phyloP scores from a whole-genome alignment of 1,140 invertebrate genomes.

The Drosophila nasuta region DNA sequence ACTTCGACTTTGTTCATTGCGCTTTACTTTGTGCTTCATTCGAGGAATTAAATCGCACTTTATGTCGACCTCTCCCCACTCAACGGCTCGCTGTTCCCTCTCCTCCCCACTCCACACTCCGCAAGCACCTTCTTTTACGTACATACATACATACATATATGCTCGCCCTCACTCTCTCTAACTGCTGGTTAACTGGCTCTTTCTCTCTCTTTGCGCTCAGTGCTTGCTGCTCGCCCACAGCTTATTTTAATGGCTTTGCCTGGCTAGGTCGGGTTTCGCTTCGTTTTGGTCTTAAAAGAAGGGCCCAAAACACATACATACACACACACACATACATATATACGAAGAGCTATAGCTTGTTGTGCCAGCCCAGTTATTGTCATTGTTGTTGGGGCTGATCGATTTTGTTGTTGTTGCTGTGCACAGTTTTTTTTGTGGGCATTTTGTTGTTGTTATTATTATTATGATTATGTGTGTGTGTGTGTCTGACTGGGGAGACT shows the following conservation, averaged over 20 bases:
- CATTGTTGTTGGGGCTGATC: slow-evolving; percentile 47
- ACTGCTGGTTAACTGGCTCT: slow-evolving; percentile 30
- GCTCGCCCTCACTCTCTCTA: slow-evolving; percentile 31
- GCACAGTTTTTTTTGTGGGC: slow-evolving; percentile 28
- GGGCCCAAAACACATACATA: slow-evolving; percentile 56
- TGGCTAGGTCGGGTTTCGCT: slow-evolving; percentile 71
- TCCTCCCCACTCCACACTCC: not conserved
- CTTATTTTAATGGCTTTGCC: slow-evolving; percentile 70
- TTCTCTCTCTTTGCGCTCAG: slow-evolving; percentile 16
- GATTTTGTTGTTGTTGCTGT: slow-evolving; percentile 48
- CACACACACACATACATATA: slow-evolving; percentile 6
- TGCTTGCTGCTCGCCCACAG: slow-evolving; percentile 51
- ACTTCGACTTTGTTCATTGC: slow-evolving; percentile 75
- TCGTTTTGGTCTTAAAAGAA: slow-evolving; percentile 72
- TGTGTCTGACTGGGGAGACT: slow-evolving; percentile 55
- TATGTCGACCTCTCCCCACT: slow-evolving; percentile 35
- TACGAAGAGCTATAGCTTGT: slow-evolving; percentile 14
- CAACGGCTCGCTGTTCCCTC: not conserved
- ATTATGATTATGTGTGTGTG: slow-evolving; percentile 47
- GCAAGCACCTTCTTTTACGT: not conserved
- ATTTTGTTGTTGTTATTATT: slow-evolving; percentile 35
- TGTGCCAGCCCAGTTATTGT: slow-evolving; percentile 54
- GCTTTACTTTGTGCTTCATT: slow-evolving; percentile 77
- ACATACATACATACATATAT: slow-evolving; percentile 8
- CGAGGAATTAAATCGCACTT: slow-evolving; percentile 81